Base-by-base conservation (phyloP, 2,797 vertebrate genomes). In the Gymnothorax reevesii region DNA sequence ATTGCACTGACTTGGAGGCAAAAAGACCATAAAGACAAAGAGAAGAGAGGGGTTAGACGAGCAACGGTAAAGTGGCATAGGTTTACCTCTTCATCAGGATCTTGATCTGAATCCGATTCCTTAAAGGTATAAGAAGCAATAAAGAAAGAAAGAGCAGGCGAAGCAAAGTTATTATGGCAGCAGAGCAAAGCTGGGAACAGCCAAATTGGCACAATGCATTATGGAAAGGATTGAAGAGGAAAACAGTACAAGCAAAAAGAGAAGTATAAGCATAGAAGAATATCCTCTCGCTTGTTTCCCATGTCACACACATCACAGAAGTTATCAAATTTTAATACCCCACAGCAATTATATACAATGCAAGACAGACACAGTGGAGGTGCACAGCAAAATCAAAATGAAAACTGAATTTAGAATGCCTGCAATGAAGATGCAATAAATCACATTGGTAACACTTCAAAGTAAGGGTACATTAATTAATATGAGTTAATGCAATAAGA, bases 101-200 rank as follows among this genome's bases (percentile, higher is more conserved):
- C 98, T 94, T 97, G 98, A 90, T 99, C 99, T 93, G 99, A 99
- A 94, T 99, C 99, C 86, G 97, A 99, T 88, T 99, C 99, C 99
- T 99, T 96, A 94, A 92, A 90, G 92, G 93, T 95, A 96, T 95
- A 95, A 97, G 93, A 96, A 92, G 95, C 93, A 96, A 92, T 93
- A 89, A 93, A 90, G 91, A 89, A 94, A 95, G 89, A 93, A 89
- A 95, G 92, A 92, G 88, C 89, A 93, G 90, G 91, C 89, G 96
- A 94, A 95, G 95, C 85, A 92, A 88, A 92, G 90, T 95, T 92
- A 93, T 82, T 89, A 91, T 49, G 93, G 90, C 85, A 91, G 93
- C 91, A 83, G 86, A 88, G 88, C 87, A 83, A 85, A 66, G 84
- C 83, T 87, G 92, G 88, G 91, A 84, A 57, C 75, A 88, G 87